phyloP scores from a whole-genome alignment of 64 coral and sea anemone genomes.

The Montipora foliosa region DNA sequence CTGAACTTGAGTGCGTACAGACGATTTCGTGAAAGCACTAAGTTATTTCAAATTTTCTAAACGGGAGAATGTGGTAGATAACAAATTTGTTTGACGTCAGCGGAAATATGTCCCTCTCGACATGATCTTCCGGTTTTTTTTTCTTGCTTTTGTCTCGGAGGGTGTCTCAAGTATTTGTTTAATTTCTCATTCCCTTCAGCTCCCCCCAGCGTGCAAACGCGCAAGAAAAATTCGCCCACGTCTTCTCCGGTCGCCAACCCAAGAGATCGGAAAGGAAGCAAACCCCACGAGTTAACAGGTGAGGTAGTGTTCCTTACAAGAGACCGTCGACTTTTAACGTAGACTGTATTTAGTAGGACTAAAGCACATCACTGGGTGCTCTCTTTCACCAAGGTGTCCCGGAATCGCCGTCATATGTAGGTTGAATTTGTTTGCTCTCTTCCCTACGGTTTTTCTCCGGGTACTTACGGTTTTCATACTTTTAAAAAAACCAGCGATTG shows the following conservation, averaged over 20 bases:
- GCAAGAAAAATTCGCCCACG: constrained; percentile 69
- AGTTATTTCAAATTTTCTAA: too few relatives aligned
- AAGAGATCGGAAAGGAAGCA: constrained; percentile 64
- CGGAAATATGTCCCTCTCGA: too few relatives aligned
- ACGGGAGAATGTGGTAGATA: too few relatives aligned
- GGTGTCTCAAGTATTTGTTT: background rate
- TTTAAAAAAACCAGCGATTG: too few relatives aligned
- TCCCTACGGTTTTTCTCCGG: too few relatives aligned
- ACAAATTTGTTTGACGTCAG: too few relatives aligned
- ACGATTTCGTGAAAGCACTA: too few relatives aligned
- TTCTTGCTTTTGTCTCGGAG: background rate
- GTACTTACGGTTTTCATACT: too few relatives aligned
- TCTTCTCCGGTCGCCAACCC: constrained; percentile 47
- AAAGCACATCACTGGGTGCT: background rate
- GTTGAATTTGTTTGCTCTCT: too few relatives aligned
- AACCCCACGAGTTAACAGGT: constrained; percentile 36
- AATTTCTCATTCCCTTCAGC: constrained; percentile 9
- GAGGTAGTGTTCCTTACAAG: background rate
- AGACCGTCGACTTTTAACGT: background rate
- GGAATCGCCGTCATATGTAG: too few relatives aligned
- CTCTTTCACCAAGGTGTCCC: too few relatives aligned
- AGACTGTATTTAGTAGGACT: background rate
- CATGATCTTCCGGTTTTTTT: background rate
- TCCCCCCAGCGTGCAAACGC: constrained; percentile 65
- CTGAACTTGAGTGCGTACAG: too few relatives aligned